Base-by-base conservation (phyloP, 2,888 invertebrate species). In the Xestia rhomboidea region DNA sequence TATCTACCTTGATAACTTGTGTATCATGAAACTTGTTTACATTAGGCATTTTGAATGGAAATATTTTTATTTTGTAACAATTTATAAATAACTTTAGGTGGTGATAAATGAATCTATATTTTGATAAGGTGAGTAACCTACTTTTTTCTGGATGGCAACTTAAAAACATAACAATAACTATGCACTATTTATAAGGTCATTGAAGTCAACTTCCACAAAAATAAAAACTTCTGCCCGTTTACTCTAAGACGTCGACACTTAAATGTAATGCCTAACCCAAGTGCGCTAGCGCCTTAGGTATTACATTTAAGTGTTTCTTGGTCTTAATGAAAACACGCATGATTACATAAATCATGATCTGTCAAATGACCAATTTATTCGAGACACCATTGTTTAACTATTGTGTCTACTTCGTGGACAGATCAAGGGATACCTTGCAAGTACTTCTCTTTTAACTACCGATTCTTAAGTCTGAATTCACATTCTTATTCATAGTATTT, bases 1-100 rank as follows among this genome's bases (percentile, higher is more conserved):
- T 83, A 86, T 69, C 77, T 78, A 81, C 86, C 84, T 87, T 80
- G 81, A 87, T 83, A 88, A 79, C 79, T 78, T 76, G 46, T 76
- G 46, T 76, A 77, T 79, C 79, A 54, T 46, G 54, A 38, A 77
- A 44, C 73, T 74, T 86, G 72, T 81, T 86, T 88, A 88, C 76
- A 77, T 81, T 89, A 70, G 68, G 73, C 63, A 68, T 80, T 73
- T 80, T 49, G 27, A 62, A 77, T 1, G 24, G 68, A 81, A 76
- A 76, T 27, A 67, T 83, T 79, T 79, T 70, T 63, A 75, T 81
- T 62, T 57, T 70, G 57, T 73, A 49, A 44, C 62, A 57, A 21
- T 18, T 27, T 38, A 54, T 73, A 11, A 51, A 49, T 60, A 27
- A 66, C 27, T 73, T 66, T 76, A 69, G 3, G 18, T 64, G 44